Evolutionary conservation across 2,113 vertebrate genomes (phyloP).

Genomic region (Hippocampus comes): DNA sequence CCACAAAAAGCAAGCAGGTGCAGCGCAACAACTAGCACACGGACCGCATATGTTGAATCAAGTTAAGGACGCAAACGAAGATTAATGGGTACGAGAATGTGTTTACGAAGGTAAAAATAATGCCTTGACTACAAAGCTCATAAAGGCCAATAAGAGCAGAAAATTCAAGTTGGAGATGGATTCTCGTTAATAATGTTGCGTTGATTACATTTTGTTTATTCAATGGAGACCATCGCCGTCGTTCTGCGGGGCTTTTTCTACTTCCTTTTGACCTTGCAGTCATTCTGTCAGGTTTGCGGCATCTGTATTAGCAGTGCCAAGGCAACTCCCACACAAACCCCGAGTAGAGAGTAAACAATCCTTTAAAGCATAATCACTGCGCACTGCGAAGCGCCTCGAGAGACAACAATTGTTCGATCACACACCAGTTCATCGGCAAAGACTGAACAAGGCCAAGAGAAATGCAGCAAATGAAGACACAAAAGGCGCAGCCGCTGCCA

Average conservation of each 20-base stretch:
- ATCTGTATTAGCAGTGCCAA: slow-evolving; percentile 3
- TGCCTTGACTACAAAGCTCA: not conserved
- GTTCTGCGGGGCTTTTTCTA: not conserved
- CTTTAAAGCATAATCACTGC: slow-evolving; percentile 9
- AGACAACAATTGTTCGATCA: slow-evolving; percentile 1
- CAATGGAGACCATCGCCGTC: not conserved
- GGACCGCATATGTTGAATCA: slow-evolving; percentile 7
- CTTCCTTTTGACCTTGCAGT: not conserved
- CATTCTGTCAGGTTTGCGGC: slow-evolving; percentile 1
- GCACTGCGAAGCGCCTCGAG: not conserved
- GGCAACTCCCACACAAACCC: slow-evolving; percentile 7
- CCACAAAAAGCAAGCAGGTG: not conserved
- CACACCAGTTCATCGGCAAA: not conserved
- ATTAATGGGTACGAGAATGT: not conserved
- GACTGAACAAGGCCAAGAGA: not conserved
- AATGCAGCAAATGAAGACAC: not conserved
- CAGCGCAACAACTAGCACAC: not conserved
- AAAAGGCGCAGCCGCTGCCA: not conserved
- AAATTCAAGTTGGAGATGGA: not conserved
- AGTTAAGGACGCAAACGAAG: not conserved
- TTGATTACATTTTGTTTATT: not conserved
- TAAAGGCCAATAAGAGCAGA: not conserved
- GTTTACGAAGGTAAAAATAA: not conserved
- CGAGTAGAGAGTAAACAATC: not conserved
- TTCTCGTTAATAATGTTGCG: not conserved